Percentiles rank a stretch among this genome's conserved stretches.
phyloP scores from a whole-genome alignment of 1,140 invertebrate genomes.

The Phymastichus coffea region DNA sequence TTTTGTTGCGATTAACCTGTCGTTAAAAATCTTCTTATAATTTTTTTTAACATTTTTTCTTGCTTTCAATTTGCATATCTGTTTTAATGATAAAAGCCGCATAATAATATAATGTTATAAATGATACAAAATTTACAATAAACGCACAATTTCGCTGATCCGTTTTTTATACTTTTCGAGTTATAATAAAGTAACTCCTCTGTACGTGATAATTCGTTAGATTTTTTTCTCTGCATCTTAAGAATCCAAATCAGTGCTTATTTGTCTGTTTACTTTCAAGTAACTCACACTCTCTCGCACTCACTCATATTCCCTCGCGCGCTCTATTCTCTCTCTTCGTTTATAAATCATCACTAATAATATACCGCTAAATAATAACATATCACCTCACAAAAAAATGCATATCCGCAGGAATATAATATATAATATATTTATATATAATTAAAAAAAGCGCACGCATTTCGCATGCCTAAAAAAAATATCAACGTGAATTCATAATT shows the following conservation, averaged over 20 bases:
- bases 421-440: conserved; percentile 70
- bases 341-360: conserved; percentile 54
- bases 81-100: conserved; percentile 21
- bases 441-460: conserved; percentile 27
- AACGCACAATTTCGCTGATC: conserved; percentile 24
- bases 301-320: conserved; percentile 54
- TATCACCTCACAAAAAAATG: conserved; percentile 72
- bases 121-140: conserved; percentile 27
- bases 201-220: conserved; percentile 10
- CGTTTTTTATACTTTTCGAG: neutral
- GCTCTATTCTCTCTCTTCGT: conserved; percentile 47
- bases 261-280: conserved; percentile 4
- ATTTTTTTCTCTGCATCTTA: conserved; percentile 17
- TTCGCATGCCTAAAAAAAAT: conserved; percentile 27
- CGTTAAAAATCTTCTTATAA: conserved; percentile 14
- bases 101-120: conserved; percentile 11
- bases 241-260: conserved; percentile 5
- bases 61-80: too few relatives aligned
- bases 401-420: conserved; percentile 78
- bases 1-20: conserved; percentile 21
- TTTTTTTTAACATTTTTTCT: too few relatives aligned
- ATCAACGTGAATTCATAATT: conserved; percentile 28
- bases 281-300: conserved; percentile 39
- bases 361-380: conserved; percentile 69
- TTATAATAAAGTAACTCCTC: conserved; percentile 21